Evolutionary conservation across 2,113 vertebrate species (phyloP).

Genomic region (Salvelinus fontinalis): DNA sequence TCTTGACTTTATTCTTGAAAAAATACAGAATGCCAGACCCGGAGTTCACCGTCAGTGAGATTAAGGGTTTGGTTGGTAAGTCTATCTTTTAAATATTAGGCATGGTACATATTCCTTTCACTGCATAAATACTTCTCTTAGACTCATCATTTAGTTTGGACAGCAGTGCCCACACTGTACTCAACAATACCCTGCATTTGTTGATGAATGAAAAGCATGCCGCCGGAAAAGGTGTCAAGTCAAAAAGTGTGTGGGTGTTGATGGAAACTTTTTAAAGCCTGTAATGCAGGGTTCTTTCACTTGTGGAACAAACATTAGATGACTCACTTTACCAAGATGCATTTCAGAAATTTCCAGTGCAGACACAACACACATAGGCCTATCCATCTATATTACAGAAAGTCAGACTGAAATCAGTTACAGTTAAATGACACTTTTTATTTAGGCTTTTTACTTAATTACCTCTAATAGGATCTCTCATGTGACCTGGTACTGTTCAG

Average conservation of each 20-base stretch:
- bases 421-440: too few species aligned
- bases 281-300: background rate
- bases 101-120: background rate
- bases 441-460: too few species aligned
- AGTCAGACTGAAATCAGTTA: too few species aligned
- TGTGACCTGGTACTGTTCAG: conserved; percentile 49
- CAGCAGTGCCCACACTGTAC: background rate
- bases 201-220: background rate
- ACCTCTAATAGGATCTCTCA: too few species aligned
- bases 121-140: background rate
- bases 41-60: conserved; percentile 92
- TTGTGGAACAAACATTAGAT: background rate
- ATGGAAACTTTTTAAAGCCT: background rate
- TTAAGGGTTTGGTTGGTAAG: conserved; percentile 97
- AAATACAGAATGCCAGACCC: conserved; percentile 89
- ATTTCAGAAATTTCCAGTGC: too few species aligned
- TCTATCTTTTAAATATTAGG: conserved; percentile 32
- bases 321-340: background rate
- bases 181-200: background rate
- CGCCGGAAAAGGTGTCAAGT: background rate
- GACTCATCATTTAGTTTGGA: background rate
- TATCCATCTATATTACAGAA: too few species aligned
- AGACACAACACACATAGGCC: background rate
- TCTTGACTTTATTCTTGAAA: conserved; percentile 14
- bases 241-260: background rate